Base-by-base conservation (phyloP, 2,888 invertebrate species). In the Diaphora mendica region DNA sequence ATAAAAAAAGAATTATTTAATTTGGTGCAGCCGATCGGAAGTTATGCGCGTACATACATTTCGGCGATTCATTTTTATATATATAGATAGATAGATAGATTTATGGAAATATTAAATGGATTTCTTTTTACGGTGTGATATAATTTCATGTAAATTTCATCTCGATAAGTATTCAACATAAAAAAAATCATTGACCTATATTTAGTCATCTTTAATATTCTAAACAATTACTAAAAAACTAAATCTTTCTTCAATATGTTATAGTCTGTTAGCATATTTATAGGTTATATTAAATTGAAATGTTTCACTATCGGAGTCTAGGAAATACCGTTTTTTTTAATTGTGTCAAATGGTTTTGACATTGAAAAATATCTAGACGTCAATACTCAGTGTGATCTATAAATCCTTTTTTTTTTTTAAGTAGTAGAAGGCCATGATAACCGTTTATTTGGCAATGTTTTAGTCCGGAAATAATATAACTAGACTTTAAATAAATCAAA, bases 391-490 rank as follows among this genome's bases (percentile, higher is more conserved):
- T 30, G 20, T 48, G 20, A 30, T 8, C 20, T 30, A 30, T 48
- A 48, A 30, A 44, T 26, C 7, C 0, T 23, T 51, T 33, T 48
- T 30, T 30, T 23, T 48, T 44, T 44, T 2, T 26, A 33, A 30
- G 48, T 30, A 30, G 67, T 67, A 44, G 26, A 67, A 67, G 30
- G 30, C 44, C 5, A 44, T 33, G 30, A 30, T 48, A 67, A 20
- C 44, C 44, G 23, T 44, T 67, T 67, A 44, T 44, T 67, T 67
- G 66, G 30, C 44, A 67, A 44, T 44, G 44, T 44, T 51, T 48
- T 13, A 35, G 35, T 55, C n/a, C n/a, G 55, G 35, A 2, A 51
- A 33, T 17, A 68, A 51, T 39, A 39, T 39, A 55, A 39, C 17
- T 69, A 35, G 55, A 55, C 51, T 33, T 67, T 44, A 15, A 15